Evolutionary conservation across 2,113 vertebrate species (phyloP).

Genomic region (Hassar affinis): DNA sequence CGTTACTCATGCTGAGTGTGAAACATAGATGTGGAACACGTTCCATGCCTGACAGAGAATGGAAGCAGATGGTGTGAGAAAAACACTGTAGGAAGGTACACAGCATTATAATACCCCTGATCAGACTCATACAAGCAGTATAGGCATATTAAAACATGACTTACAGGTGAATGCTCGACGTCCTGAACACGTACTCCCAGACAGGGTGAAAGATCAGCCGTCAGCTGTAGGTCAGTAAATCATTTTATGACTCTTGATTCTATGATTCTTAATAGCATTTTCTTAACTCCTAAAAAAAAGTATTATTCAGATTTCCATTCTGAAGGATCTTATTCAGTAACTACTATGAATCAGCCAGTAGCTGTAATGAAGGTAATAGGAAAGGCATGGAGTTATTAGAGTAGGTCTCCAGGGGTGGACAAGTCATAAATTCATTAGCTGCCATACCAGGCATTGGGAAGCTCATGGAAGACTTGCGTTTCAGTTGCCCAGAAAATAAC

Average conservation of each 20-base stretch:
- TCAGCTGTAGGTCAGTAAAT: not conserved
- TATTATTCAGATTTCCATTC: not conserved
- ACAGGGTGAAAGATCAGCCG: not conserved
- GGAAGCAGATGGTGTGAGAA: not conserved
- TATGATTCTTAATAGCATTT: not conserved
- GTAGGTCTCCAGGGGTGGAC: not conserved
- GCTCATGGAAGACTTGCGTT: not conserved
- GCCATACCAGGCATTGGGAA: not conserved
- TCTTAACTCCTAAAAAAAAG: not conserved
- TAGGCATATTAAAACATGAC: not conserved
- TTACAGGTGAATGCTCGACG: not conserved
- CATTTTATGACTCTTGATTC: not conserved
- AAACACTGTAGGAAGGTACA: not conserved
- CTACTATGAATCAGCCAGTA: not conserved
- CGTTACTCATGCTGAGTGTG: constrained; percentile 1
- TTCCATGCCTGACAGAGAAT: not conserved
- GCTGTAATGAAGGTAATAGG: not conserved
- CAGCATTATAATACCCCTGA: not conserved
- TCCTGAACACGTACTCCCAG: not conserved
- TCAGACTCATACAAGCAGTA: not conserved
- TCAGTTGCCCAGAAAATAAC: not conserved
- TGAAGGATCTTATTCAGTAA: not conserved
- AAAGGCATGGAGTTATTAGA: not conserved
- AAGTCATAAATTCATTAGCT: not conserved
- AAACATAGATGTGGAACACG: not conserved